Evolutionary conservation across 2,888 invertebrate genomes (phyloP).

Genomic region (Leucoma salicis): DNA sequence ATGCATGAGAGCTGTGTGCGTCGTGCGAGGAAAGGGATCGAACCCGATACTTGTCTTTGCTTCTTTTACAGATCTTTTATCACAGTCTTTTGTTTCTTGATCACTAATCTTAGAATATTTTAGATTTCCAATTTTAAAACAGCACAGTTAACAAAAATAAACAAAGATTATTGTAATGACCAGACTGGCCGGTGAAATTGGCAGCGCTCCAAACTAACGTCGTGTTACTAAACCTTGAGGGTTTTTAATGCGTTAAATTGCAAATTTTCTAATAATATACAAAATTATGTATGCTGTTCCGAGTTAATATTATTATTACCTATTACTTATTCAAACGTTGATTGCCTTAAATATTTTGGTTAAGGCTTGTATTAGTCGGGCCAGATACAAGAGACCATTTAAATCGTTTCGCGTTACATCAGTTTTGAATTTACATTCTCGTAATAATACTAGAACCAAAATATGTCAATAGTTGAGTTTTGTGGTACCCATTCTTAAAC

Average conservation of each 20-base stretch:
- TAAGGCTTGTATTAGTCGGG: conserved; percentile 11
- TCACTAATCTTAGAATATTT: conserved; percentile 21
- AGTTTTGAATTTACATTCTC: too few species aligned
- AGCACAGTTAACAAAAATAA: conserved; percentile 51
- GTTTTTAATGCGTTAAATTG: conserved; percentile 43
- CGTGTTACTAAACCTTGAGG: conserved; percentile 55
- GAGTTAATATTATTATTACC: conserved; percentile 23
- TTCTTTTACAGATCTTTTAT: too few species aligned
- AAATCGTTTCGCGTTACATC: too few species aligned
- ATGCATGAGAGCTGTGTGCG: too few species aligned
- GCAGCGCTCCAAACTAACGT: conserved; percentile 48
- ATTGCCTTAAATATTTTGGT: conserved; percentile 26
- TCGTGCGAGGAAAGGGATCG: too few species aligned
- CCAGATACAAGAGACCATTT: too few species aligned
- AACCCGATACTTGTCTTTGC: too few species aligned
- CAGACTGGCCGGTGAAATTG: conserved; percentile 53
- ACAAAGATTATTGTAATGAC: conserved; percentile 51
- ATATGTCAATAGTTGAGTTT: too few species aligned
- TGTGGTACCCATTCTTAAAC: too few species aligned
- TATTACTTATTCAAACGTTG: conserved; percentile 10
- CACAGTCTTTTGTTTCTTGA: too few species aligned
- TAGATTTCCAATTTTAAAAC: conserved; percentile 43
- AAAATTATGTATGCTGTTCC: conserved; percentile 28
- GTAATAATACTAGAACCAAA: too few species aligned
- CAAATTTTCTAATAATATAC: conserved; percentile 40